Conservation (phyloP, 1,140 invertebrate genomes). For the Aphelinus certus region DNA sequence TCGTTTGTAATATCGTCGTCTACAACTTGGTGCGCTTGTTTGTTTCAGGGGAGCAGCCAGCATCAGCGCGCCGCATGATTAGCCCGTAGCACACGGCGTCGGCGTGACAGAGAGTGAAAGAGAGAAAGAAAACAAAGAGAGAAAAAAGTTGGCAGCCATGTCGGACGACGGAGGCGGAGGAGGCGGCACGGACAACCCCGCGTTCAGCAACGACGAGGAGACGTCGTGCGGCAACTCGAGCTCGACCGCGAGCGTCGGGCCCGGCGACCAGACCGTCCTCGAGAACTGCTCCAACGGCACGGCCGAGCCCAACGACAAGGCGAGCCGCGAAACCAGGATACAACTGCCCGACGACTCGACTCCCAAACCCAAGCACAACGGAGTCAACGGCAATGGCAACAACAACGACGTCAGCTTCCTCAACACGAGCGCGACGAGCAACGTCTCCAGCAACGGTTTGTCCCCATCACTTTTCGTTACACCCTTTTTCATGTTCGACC, state of each 20-base stretch:
- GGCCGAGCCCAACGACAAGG: background rate
- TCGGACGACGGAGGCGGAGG: slow-evolving; percentile 45
- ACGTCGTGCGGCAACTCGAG: slow-evolving; percentile 41
- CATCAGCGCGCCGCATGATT: slow-evolving; percentile 49
- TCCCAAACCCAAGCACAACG: slow-evolving; percentile 52
- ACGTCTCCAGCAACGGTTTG: slow-evolving; percentile 59
- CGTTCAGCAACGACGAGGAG: slow-evolving; percentile 57
- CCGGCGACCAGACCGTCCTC: slow-evolving; percentile 26
- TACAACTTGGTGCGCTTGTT: background rate
- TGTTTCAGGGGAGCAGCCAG: slow-evolving; percentile 45
- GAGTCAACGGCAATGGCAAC: slow-evolving; percentile 58
- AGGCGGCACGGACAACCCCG: slow-evolving; percentile 58
- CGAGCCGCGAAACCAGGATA: slow-evolving; percentile 57
- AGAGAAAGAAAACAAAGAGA: background rate
- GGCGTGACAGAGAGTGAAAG: slow-evolving; percentile 41
- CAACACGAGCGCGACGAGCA: slow-evolving; percentile 60
- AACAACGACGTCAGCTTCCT: slow-evolving; percentile 63
- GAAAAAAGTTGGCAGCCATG: slow-evolving; percentile 39
- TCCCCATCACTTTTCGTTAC: background rate
- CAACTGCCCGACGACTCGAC: slow-evolving; percentile 54
- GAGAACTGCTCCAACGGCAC: background rate
- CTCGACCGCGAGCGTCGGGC: slow-evolving; percentile 48
- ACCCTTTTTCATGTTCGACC: background rate
- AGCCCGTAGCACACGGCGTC: slow-evolving; percentile 42
- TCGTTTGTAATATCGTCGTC: background rate